These are phyloP conservation scores for Leptarthrus brevirostris DNA, from an alignment of 2,888 invertebrate species.

Conservation along the genomic window DNA sequence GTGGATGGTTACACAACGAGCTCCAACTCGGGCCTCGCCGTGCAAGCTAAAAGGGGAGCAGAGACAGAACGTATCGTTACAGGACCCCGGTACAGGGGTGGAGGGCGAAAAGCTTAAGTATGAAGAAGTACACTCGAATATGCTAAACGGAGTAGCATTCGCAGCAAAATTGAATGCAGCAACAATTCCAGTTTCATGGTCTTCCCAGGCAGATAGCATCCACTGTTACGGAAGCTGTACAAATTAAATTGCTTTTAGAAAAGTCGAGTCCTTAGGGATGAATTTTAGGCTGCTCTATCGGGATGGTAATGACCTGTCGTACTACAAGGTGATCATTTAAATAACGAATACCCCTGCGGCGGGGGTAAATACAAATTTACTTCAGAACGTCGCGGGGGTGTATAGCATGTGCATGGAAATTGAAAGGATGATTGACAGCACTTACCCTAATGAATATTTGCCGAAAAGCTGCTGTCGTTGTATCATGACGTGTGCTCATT, in stretches of 20 bases:
- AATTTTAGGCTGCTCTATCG: conserved; percentile 7
- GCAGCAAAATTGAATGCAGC: conserved; percentile 24
- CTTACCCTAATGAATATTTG: conserved; percentile 9
- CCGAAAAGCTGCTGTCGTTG: neutral
- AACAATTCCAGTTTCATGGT: conserved; percentile 22
- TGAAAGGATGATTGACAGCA: conserved; percentile 17
- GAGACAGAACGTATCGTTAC: neutral
- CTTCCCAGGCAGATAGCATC: conserved; percentile 22
- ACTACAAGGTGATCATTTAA: conserved; percentile 19
- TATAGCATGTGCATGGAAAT: neutral
- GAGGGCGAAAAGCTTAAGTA: conserved; percentile 21
- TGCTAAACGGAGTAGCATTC: conserved; percentile 38
- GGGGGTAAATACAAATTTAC: conserved; percentile 14
- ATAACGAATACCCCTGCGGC: neutral
- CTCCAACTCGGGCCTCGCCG: conserved; percentile 20
- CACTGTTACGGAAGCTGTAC: conserved; percentile 37
- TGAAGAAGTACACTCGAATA: conserved; percentile 24
- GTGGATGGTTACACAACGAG: conserved; percentile 34
- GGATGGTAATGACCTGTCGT: conserved; percentile 38
- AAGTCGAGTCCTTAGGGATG: neutral
- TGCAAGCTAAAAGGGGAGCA: neutral
- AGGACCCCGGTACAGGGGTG: neutral
- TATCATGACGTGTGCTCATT: no score
- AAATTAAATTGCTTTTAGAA: conserved; percentile 40
- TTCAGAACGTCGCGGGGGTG: conserved; percentile 4